phyloP scores from a whole-genome alignment of 2,888 invertebrate genomes.

The Spodoptera exigua region DNA sequence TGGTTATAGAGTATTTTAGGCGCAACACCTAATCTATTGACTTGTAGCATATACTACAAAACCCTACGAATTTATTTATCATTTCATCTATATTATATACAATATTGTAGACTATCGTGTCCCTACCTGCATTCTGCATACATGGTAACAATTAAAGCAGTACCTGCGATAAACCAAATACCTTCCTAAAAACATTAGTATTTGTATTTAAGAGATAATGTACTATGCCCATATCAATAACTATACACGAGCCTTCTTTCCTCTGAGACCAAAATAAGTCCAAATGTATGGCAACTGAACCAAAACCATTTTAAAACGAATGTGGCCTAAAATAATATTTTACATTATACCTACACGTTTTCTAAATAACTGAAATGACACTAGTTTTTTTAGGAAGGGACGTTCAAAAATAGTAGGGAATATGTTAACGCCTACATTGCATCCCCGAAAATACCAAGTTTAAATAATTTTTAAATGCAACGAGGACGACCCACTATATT shows the following conservation, averaged over 20 bases:
- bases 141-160: background rate
- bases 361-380: constrained; percentile 3
- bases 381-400: constrained; percentile 1
- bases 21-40: constrained; percentile 6
- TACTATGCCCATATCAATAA: constrained; percentile 2
- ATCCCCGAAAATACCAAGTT: background rate
- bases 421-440: constrained; percentile 11
- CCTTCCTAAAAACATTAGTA: constrained; percentile 11
- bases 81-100: constrained; percentile 8
- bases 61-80: constrained; percentile 39
- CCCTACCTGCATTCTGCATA: constrained; percentile 4
- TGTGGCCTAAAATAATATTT: constrained; percentile 45
- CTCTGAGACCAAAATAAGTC: background rate
- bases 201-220: background rate
- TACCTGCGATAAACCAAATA: constrained; percentile 3
- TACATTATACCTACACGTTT: constrained; percentile 9
- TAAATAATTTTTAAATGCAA: no score
- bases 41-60: constrained; percentile 2
- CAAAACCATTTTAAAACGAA: constrained; percentile 5
- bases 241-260: background rate
- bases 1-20: constrained; percentile 8
- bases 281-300: background rate
- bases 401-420: constrained; percentile 11
- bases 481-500: no score
- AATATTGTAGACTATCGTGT: background rate